phyloP scores from a whole-genome alignment of 2,113 vertebrate species.

The Ciconia stormi region DNA sequence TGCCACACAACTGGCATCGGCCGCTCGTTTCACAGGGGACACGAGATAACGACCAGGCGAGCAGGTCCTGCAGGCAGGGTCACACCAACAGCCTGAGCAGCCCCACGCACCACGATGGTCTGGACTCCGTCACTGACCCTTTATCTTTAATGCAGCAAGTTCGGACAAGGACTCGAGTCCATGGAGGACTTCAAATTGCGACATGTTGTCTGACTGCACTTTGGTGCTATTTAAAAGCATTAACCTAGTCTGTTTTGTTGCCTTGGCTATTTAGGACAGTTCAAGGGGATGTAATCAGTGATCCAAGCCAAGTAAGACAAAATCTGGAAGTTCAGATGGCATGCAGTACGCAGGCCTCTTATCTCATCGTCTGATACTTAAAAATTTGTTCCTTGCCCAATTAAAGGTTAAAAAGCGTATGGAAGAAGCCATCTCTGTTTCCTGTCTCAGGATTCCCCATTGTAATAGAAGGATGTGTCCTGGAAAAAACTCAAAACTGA shows the following conservation, averaged over 20 bases:
- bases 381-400: not conserved
- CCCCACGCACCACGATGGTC: fast-evolving
- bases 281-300: not conserved
- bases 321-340: slow-evolving; percentile 17
- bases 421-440: slow-evolving; percentile 30
- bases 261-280: not conserved
- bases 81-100: not conserved
- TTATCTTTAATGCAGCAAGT: not conserved
- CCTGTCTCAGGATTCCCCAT: slow-evolving; percentile 46
- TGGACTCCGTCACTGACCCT: not conserved
- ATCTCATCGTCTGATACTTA: slow-evolving; percentile 54
- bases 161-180: not conserved
- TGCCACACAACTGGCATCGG: fast-evolving
- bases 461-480: not conserved
- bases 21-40: fast-evolving
- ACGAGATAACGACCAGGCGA: not conserved
- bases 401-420: not conserved
- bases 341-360: not conserved
- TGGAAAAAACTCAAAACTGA: slow-evolving; percentile 21
- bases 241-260: not conserved
- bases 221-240: not conserved
- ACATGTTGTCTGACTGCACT: not conserved
- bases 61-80: not conserved
- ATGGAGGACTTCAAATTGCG: not conserved
- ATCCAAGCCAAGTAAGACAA: not conserved